Percentiles rank a stretch among this genome's conserved stretches.
Conservation (phyloP, 37 sponge, comb jelly and placozoan species). For the Petrosia ficiformis region DNA sequence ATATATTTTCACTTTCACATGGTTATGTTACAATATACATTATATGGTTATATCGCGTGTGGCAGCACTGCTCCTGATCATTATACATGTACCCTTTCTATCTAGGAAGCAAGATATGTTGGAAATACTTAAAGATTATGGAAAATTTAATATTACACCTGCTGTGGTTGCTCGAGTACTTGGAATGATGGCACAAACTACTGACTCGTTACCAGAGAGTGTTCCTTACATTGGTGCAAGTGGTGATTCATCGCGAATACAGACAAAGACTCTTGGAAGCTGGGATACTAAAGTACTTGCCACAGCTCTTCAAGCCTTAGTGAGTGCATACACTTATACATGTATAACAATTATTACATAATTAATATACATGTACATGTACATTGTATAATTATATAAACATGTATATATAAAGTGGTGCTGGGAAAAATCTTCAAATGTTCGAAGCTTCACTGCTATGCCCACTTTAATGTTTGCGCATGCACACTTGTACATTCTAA, state of each 20-base stretch:
- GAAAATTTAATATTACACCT: conserved; percentile 54
- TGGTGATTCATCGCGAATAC: conserved; percentile 36
- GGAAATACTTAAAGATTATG: conserved; percentile 79
- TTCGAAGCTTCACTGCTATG: no score
- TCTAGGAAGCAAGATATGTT: conserved; percentile 76
- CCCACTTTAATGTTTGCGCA: no score
- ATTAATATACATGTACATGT: neutral
- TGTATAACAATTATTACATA: neutral
- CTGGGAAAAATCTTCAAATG: no score
- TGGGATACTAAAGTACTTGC: conserved; percentile 88
- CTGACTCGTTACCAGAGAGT: conserved; percentile 58
- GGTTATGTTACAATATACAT: neutral
- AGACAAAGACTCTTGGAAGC: conserved; percentile 44
- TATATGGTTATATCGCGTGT: neutral
- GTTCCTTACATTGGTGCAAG: conserved; percentile 55
- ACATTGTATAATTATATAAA: no score
- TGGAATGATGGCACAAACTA: conserved; percentile 85
- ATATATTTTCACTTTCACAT: no score
- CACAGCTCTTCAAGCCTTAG: conserved; percentile 59
- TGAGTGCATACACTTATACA: conserved; percentile 1
- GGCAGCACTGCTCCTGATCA: neutral
- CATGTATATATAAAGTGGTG: no score
- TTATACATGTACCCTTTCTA: no score
- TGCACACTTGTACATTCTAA: no score
- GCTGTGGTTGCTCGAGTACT: conserved; percentile 78